Base-by-base conservation (phyloP, 2,888 invertebrate species). In the Drepanosiphum platanoidis region DNA sequence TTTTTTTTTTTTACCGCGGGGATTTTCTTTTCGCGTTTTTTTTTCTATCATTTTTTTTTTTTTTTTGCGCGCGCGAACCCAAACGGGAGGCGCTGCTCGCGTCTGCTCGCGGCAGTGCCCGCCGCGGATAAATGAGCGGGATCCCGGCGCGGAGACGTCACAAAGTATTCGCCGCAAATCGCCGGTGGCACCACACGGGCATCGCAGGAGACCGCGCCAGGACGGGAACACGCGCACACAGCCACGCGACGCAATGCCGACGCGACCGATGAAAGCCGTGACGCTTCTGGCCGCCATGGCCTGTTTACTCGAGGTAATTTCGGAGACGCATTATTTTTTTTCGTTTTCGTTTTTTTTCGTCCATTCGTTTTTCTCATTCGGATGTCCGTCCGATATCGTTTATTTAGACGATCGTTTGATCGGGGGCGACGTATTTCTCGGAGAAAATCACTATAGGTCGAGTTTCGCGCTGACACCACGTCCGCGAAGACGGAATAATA, bases 101-200 rank as follows among this genome's bases (percentile, higher is more conserved):
- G 83, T 83, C 46, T 52, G n/a, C n/a, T n/a, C n/a, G n/a, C 66
- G 13, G 42, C 36, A 22, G 32, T 5, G 64, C 74, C 42, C 66
- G n/a, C 83, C 61, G 74, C 83, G 27, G 83, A 83, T 83, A 83
- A 75, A 83, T 83, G 83, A 83, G 42, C 74, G 9, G 74, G 83
- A 74, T 36, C 30, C 34, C 66, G 46, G 30, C 46, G 74, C n/a
- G 9, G 74, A 46, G 66, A 75, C 83, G 74, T 74, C 83, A 74
- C 74, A 52, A 75, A 75, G 74, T 75, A 46, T 75, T 46, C 74
- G 46, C 36, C 64, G 74, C 64, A 27, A 82, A 74, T 74, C 72
- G 46, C 52, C 74, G 72, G 66, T 32, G 46, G 83, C 36, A 75
- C 83, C 36, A 75, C 83, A 52, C 83, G 74, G 74, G 0, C 34